phyloP scores from a whole-genome alignment of 1,140 invertebrate species.

The Ostrea denselamellosa region DNA sequence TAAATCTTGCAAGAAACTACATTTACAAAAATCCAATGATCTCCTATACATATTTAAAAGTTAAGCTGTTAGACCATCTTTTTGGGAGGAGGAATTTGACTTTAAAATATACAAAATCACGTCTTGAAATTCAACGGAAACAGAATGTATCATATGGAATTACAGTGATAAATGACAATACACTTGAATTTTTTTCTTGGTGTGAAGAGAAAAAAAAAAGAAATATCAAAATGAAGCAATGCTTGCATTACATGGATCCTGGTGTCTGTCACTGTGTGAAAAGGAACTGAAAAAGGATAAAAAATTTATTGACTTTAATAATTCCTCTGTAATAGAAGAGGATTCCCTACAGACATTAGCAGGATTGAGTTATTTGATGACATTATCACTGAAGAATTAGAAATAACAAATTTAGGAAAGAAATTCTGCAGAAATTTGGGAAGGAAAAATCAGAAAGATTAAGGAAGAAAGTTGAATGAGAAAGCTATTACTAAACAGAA shows the following conservation, averaged over 20 bases:
- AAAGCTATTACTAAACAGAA: neutral
- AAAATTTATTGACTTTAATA: neutral
- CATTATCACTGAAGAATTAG: neutral
- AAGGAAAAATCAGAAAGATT: neutral
- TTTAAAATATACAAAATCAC: neutral
- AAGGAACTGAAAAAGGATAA: neutral
- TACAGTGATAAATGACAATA: neutral
- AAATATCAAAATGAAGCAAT: neutral
- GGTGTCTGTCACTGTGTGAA: neutral
- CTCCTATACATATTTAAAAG: slow-evolving; percentile 24
- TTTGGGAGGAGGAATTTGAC: no score
- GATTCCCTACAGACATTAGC: neutral
- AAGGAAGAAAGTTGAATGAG: neutral
- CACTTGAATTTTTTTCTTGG: slow-evolving; percentile 8
- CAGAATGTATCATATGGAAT: slow-evolving; percentile 40
- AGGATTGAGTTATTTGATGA: neutral
- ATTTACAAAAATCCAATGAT: neutral
- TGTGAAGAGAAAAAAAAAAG: neutral
- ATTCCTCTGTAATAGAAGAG: neutral
- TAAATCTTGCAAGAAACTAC: neutral
- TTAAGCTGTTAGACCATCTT: slow-evolving; percentile 9
- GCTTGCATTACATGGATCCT: slow-evolving; percentile 26
- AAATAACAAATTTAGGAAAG: neutral
- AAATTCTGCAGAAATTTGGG: neutral
- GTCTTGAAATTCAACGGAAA: slow-evolving; percentile 3